Evolutionary conservation across 2,113 vertebrate species (phyloP).

Genomic region (Carassius gibelio): DNA sequence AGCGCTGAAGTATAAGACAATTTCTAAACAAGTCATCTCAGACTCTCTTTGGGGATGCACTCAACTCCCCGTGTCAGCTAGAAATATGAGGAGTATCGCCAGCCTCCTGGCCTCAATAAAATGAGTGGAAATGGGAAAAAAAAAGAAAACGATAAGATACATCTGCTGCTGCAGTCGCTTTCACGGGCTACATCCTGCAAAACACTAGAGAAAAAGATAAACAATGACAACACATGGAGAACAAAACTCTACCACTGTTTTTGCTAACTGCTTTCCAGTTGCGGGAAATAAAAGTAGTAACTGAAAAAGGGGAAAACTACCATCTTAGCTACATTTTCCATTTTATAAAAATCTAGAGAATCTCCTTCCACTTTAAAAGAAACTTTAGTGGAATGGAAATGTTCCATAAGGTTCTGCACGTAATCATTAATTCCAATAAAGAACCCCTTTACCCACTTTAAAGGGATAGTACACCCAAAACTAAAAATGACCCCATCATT

Average conservation of each 20-base stretch:
- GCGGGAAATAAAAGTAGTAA: no score
- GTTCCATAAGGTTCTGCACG: background rate
- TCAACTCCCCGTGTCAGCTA: slow-evolving; percentile 31
- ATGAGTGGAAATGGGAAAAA: background rate
- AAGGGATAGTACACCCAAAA: background rate
- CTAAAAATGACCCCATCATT: no score
- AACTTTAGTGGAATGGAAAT: background rate
- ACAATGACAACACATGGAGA: background rate
- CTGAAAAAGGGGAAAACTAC: background rate
- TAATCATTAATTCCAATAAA: background rate
- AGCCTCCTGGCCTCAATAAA: slow-evolving; percentile 21
- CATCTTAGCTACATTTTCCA: background rate
- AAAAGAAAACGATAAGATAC: background rate
- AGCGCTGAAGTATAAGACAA: slow-evolving; percentile 31
- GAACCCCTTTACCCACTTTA: background rate
- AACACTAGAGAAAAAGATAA: slow-evolving; percentile 1
- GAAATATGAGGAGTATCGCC: slow-evolving; percentile 33
- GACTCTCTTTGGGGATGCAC: slow-evolving; percentile 35
- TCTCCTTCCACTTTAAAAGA: background rate
- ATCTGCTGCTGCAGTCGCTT: background rate
- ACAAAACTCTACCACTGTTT: background rate
- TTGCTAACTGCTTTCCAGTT: background rate
- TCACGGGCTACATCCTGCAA: background rate
- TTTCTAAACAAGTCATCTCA: slow-evolving; percentile 41
- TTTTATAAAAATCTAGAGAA: no score